Evolutionary conservation across 2,113 vertebrate species (phyloP), one percentile per base, ranked within the genome.

Genomic region (Motacilla alba): DNA sequence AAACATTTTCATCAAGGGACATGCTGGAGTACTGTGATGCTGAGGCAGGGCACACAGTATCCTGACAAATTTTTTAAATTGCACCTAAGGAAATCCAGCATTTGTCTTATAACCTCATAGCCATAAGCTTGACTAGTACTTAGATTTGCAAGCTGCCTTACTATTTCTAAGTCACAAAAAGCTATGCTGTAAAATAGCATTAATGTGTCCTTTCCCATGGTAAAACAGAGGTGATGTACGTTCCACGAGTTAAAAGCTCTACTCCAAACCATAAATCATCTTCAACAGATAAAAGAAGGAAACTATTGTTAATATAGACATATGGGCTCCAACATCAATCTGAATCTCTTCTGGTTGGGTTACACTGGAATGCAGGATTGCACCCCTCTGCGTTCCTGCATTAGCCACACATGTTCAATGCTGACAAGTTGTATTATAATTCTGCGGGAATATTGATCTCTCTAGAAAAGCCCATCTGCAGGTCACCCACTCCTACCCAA

Each of bases 331-430:
- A 76, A 44, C 23, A 73, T 31, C 35, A 8, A 84, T 20, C 30
- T 77, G 50, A 59, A 31, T 78, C 19, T 86, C 31, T 85, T 68
- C 33, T 59, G 41, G 43, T 0, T 62, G 53, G 22, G 41, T 68
- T 75, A 49, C 53, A 66, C 0, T 66, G 35, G 77, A 83, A 70
- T 15, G 16, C 69, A 82, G 53, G 91, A 67, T 20, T 70, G 37
- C 23, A 73, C 13, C 13, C 5, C 47, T 83, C 74, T 21, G 26
- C 64, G 18, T 10, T 69, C 44, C 49, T 39, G 37, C 28, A 53
- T 28, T 52, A 69, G 43, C 47, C 67, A 35, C 0, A 0, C 37
- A 41, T 5, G 30, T n/a, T 69, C 27, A 69, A 0, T 6, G 23
- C 15, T 49, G 23, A 10, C 30, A 89, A 60, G 44, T 33, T 30